These are phyloP conservation scores for Hypothenemus hampei DNA, from an alignment of 1,140 invertebrate species.

Conservation along the genomic window DNA sequence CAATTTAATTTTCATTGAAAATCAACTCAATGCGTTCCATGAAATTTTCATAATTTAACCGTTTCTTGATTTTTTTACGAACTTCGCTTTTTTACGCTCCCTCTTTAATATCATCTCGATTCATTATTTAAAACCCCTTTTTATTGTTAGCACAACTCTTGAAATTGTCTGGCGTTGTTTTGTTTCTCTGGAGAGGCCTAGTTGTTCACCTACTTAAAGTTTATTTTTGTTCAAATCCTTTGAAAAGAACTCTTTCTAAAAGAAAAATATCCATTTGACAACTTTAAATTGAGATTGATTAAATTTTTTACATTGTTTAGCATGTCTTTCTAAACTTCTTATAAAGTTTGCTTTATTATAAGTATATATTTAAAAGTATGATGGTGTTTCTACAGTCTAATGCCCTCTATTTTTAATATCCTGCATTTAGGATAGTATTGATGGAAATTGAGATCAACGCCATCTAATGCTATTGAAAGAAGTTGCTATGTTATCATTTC, in stretches of 20 bases:
- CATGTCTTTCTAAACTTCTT: neutral
- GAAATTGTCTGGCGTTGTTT: neutral
- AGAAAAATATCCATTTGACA: neutral
- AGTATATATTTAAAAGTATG: no score
- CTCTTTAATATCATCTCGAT: neutral
- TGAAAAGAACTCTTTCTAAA: neutral
- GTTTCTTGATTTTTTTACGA: neutral
- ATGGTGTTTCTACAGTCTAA: no score
- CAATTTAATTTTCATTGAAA: neutral
- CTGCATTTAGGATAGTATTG: no score
- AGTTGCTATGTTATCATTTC: no score
- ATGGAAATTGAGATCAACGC: no score
- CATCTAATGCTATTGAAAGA: no score
- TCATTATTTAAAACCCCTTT: slow-evolving; percentile 2
- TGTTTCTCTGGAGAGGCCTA: neutral
- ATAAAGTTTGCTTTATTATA: neutral
- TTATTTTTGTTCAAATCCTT: neutral
- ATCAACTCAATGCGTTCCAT: neutral
- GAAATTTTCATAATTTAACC: slow-evolving; percentile 4
- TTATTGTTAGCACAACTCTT: neutral
- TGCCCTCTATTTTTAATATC: no score
- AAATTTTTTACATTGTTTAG: neutral
- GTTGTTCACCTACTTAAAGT: neutral
- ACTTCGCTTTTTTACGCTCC: neutral
- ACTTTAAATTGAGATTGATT: neutral